phyloP scores from a whole-genome alignment of 2,888 invertebrate genomes.

The Synergus itoensis region DNA sequence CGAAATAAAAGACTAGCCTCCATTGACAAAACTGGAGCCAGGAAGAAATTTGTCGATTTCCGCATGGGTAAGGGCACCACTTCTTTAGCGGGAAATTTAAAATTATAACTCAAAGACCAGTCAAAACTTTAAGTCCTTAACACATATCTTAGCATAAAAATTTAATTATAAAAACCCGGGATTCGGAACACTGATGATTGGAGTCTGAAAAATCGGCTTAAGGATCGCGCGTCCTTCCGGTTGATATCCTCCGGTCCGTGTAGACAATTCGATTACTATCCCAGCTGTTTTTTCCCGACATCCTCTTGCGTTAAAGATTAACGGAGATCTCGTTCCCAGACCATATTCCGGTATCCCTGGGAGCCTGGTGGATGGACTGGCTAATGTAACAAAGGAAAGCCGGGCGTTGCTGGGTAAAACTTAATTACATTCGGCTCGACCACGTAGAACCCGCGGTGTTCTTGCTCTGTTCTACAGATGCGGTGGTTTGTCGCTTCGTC shows the following conservation, averaged over 20 bases:
- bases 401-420: constrained; percentile 64
- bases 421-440: constrained; percentile 60
- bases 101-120: not conserved
- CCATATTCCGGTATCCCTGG: constrained; percentile 53
- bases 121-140: no score
- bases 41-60: no score
- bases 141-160: not conserved
- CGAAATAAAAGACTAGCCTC: not conserved
- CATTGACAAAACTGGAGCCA: not conserved
- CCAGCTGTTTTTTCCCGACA: constrained; percentile 42
- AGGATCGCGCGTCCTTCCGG: not conserved
- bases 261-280: constrained; percentile 56
- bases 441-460: constrained; percentile 36
- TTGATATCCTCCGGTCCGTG: constrained; percentile 28
- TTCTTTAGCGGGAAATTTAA: no score
- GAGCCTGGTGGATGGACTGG: constrained; percentile 58
- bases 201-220: not conserved
- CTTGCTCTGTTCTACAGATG: constrained; percentile 42
- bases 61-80: no score
- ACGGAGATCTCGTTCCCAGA: constrained; percentile 53
- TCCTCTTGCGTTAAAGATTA: constrained; percentile 61
- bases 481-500: constrained; percentile 10
- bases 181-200: not conserved
- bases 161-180: not conserved
- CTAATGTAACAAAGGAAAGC: constrained; percentile 72